Conservation (phyloP, 2,113 vertebrate genomes). For the Mixornis gularis region DNA sequence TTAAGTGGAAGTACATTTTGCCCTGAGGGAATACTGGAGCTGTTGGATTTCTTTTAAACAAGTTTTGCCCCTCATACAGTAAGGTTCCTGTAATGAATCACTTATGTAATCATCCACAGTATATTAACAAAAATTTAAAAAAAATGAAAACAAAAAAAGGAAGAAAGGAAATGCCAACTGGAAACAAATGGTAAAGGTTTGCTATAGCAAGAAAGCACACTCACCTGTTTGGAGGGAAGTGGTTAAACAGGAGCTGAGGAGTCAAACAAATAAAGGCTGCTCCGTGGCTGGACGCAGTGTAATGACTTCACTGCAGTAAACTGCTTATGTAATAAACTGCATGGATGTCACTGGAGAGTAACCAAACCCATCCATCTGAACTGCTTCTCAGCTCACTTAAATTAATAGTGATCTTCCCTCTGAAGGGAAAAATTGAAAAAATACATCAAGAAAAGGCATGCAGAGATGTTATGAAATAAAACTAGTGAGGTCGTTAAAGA, state of each 20-base stretch:
- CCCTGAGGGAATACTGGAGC: constrained; percentile 73
- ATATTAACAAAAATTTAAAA: constrained; percentile 1
- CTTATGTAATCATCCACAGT: constrained; percentile 66
- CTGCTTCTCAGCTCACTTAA: constrained; percentile 18
- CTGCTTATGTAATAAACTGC: constrained; percentile 64
- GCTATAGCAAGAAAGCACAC: neutral
- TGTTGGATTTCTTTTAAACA: constrained; percentile 75
- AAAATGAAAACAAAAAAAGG: neutral
- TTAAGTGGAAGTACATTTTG: constrained; percentile 73
- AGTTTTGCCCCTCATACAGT: constrained; percentile 67
- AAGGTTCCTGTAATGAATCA: constrained; percentile 69
- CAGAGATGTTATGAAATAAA: constrained; percentile 25
- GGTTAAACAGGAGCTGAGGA: neutral
- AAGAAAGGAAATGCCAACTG: neutral
- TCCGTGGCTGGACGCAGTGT: neutral
- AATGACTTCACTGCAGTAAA: constrained; percentile 35
- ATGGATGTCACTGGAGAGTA: constrained; percentile 5
- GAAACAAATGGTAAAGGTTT: neutral
- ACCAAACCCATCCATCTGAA: constrained; percentile 28
- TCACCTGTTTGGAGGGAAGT: neutral
- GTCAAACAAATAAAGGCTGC: neutral
- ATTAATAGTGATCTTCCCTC: constrained; percentile 4
- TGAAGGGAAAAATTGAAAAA: constrained; percentile 27
- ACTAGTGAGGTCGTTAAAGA: neutral
- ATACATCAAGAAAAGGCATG: neutral